Conservation (phyloP, 2,888 invertebrate genomes). For the Pollenia griseotomentosa region DNA sequence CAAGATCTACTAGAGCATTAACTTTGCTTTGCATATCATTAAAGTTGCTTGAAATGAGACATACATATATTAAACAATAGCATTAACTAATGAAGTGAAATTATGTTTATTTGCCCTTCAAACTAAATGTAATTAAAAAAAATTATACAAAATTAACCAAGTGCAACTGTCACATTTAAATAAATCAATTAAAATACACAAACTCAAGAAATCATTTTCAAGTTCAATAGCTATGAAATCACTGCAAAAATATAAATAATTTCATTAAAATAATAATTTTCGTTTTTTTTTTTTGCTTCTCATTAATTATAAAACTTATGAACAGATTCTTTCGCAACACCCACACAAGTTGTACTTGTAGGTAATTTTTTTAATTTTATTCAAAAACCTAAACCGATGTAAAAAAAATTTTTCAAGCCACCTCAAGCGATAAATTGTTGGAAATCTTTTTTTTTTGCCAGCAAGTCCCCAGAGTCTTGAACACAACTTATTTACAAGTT, state of each 20-base stretch:
- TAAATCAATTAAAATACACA: background rate
- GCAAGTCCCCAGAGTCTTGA: conserved; percentile 3
- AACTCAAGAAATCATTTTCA: conserved; percentile 21
- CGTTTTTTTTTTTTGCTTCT: background rate
- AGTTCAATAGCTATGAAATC: conserved; percentile 53
- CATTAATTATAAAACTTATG: conserved; percentile 15
- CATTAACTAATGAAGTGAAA: background rate
- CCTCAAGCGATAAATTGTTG: conserved; percentile 66
- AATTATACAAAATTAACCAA: background rate
- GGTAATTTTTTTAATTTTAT: conserved; percentile 22
- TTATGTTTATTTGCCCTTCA: background rate
- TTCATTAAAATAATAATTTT: background rate
- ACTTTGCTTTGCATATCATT: too few species aligned
- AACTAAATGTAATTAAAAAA: background rate
- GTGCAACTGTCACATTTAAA: background rate
- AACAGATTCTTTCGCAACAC: conserved; percentile 56
- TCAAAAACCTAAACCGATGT: conserved; percentile 14
- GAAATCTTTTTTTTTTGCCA: background rate
- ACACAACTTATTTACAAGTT: conserved; percentile 27
- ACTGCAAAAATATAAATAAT: background rate
- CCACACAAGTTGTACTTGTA: conserved; percentile 16
- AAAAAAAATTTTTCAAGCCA: conserved; percentile 26
- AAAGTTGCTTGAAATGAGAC: too few species aligned
- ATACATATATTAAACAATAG: background rate
- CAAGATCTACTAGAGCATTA: too few species aligned